Base-by-base conservation (phyloP, 2,797 vertebrate species). In the Clarias platycephalus region DNA sequence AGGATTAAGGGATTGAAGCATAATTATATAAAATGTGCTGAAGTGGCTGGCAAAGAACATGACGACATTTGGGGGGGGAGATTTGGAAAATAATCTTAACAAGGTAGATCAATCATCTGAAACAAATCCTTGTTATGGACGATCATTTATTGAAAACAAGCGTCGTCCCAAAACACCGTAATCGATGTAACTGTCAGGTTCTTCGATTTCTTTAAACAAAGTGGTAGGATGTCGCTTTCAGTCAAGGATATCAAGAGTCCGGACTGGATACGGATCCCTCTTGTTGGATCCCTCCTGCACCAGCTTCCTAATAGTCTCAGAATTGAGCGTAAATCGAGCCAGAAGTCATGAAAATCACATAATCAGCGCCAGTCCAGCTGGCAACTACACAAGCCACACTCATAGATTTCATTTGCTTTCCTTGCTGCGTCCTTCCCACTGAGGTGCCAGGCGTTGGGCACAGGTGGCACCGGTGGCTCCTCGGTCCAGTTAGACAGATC, bases 401-500 rank as follows among this genome's bases (percentile, higher is more conserved):
- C 24, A 6, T 66, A 18, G 22, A 49, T 68, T 76, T 67, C 49
- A 67, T 83, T 78, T 68, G 26, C 64, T 78, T 58, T 26, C 5
- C 24, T 31, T 68, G 34, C 55, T 66, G 66, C 64, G 20, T 37
- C 22, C 66, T 64, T 75, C 71, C 81, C 71, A 64, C 81, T 53
- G 53, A 57, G 87, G 49, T 71, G 85, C 76, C 75, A 80, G 74
- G 74, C 63, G 53, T 49, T 2, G 37, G 84, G 77, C 80, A 88
- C 86, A 85, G 81, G 84, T 67, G 64, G 84, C 75, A 75, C 15
- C 2, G n/a, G 77, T 44, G 76, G 80, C 77, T 67, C 75, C 57
- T 76, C 64, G 55, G 85, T 80, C 57, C 79, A 72, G 82, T 84
- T 87, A 82, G 26, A 71, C 37, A 88, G 87, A 88, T 89, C 87